Percentiles rank a stretch among this genome's conserved stretches.
phyloP scores from a whole-genome alignment of 2,797 vertebrate species.

The Falco peregrinus region DNA sequence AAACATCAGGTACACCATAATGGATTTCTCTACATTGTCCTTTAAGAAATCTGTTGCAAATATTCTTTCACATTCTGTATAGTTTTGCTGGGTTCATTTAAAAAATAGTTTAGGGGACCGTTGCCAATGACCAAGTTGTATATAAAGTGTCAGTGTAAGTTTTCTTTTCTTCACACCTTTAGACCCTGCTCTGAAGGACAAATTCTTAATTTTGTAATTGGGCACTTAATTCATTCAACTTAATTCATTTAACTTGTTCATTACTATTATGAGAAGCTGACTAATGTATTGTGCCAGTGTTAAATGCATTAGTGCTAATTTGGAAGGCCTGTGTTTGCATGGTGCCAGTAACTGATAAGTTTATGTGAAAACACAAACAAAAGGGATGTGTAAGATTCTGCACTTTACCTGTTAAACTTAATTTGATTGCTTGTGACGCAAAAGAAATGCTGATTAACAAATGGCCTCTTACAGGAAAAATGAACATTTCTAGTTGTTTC shows the following conservation, averaged over 20 bases:
- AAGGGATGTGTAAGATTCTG: neutral
- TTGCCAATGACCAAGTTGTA: conserved; percentile 64
- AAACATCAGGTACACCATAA: conserved; percentile 63
- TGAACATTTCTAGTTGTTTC: neutral
- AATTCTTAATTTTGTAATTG: conserved; percentile 26
- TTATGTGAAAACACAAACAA: conserved; percentile 28
- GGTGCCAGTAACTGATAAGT: conserved; percentile 22
- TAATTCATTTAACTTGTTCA: neutral
- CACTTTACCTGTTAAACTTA: neutral
- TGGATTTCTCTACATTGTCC: conserved; percentile 67
- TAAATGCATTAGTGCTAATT: conserved; percentile 24
- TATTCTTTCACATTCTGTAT: conserved; percentile 69
- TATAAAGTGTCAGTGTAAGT: conserved; percentile 63
- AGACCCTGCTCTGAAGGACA: conserved; percentile 16
- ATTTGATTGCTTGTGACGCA: neutral
- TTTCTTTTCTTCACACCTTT: conserved; percentile 33
- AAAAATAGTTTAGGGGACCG: conserved; percentile 63
- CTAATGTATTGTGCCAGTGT: neutral
- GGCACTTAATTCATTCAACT: conserved; percentile 28
- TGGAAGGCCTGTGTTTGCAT: neutral
- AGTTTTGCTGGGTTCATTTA: conserved; percentile 68
- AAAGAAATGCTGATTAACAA: neutral
- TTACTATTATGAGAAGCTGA: conserved; percentile 3
- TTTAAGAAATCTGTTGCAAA: conserved; percentile 70
- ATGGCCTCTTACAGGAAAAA: conserved; percentile 3